Base-by-base conservation (phyloP, 2,797 vertebrate species). In the Merluccius polli region DNA sequence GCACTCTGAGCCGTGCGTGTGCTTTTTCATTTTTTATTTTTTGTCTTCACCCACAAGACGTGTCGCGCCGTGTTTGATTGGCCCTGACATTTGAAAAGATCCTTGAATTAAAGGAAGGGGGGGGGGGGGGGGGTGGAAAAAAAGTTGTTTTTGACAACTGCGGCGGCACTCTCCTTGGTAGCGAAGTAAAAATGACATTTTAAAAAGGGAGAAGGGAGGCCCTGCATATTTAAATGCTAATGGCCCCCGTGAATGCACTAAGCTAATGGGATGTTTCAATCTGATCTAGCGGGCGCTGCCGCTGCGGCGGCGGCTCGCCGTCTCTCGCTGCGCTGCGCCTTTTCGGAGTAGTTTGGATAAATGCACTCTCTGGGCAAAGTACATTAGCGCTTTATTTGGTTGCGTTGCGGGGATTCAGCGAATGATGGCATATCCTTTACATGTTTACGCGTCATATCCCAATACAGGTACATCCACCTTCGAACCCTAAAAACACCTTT, bases 41-140 rank as follows among this genome's bases (percentile, higher is more conserved):
- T 35, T 65, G 38, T 73, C 74, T 73, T 75, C 81, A 83, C 85
- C 87, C 84, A 82, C 87, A 89, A 75, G 90, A 91, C 88, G 87
- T 89, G 87, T 90, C 78, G 80, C 84, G 87, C 89, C 89, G 87
- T 89, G 84, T 93, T 92, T 92, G 92, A 93, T 90, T 89, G 90
- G 88, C 87, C 86, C 89, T 93, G 92, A 88, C 91, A 93, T 94
- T 93, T 94, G 89, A 91, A 93, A 92, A 94, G 92, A 91, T 92
- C 90, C 89, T 91, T 89, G 89, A 89, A 86, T 87, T 71, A 82
- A 85, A 84, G 84, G 85, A 73, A 74, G 38, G 70, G 75, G 81
- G 80, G 69, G 79, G 59, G 27, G 79, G 87, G 18, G 12, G 44
- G 13, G 12, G 67, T 10, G 67, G 67, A 15, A 18, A 18, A 32